Conservation (phyloP, 2,888 invertebrate species). For the Lathronympha strigana region DNA sequence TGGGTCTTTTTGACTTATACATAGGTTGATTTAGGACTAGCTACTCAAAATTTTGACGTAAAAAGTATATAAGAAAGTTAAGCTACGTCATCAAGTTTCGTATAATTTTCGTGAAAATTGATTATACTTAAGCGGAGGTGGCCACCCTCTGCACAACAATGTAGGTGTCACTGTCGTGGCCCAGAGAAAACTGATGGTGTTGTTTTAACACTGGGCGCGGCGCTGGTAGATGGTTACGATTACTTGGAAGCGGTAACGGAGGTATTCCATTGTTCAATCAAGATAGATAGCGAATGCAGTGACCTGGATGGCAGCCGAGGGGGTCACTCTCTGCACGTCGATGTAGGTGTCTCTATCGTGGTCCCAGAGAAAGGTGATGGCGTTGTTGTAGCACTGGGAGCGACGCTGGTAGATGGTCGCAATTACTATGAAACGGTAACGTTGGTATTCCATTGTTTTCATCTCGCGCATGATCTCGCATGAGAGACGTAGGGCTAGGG, state of each 20-base stretch:
- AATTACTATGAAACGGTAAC: conserved; percentile 66
- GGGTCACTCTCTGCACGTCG: conserved; percentile 56
- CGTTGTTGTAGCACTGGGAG: conserved; percentile 72
- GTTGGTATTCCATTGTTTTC: conserved; percentile 62
- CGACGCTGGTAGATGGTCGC: conserved; percentile 70
- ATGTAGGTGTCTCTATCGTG: conserved; percentile 63
- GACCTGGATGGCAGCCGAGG: conserved; percentile 66
- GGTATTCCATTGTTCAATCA: conserved; percentile 60
- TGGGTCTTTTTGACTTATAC: too few species aligned
- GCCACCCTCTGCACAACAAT: too few species aligned
- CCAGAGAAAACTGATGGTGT: too few species aligned
- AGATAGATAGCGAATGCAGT: conserved; percentile 71
- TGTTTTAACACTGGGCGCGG: too few species aligned
- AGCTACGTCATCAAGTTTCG: too few species aligned
- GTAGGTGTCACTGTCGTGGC: too few species aligned
- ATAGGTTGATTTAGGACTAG: too few species aligned
- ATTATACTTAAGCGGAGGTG: too few species aligned
- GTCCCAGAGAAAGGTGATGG: conserved; percentile 73
- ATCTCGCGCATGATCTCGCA: conserved; percentile 64
- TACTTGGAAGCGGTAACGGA: not conserved
- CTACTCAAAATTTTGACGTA: too few species aligned
- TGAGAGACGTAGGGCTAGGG: conserved; percentile 37
- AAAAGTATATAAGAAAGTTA: conserved; percentile 4
- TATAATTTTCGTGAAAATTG: too few species aligned
- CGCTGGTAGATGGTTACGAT: too few species aligned